Percentiles rank a stretch among this genome's conserved stretches.
Conservation (phyloP, 1,140 invertebrate species). For the Hesperophylax magnus region DNA sequence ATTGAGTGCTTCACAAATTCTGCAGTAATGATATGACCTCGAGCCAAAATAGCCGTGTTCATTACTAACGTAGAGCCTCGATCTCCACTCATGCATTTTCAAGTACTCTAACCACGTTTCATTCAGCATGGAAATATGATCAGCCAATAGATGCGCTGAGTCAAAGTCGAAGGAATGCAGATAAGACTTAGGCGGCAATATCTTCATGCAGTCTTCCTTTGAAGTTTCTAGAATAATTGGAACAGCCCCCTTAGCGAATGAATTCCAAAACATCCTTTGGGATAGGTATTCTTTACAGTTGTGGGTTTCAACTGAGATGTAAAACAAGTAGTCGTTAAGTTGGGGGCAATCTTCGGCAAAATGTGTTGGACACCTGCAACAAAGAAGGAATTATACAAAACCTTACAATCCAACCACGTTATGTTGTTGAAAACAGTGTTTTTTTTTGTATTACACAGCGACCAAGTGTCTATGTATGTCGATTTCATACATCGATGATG, state of each 20-base stretch:
- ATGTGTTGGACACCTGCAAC: conserved; percentile 74
- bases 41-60: conserved; percentile 81
- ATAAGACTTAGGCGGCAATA: conserved; percentile 78
- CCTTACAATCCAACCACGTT: no score
- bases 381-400: not conserved
- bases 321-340: conserved; percentile 79
- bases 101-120: conserved; percentile 57
- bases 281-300: conserved; percentile 81
- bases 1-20: conserved; percentile 84
- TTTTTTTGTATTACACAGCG: no score
- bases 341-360: conserved; percentile 72
- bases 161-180: conserved; percentile 83
- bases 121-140: conserved; percentile 69
- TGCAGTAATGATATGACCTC: conserved; percentile 82
- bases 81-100: conserved; percentile 80
- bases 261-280: conserved; percentile 80
- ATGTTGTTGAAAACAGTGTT: no score
- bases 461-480: no score
- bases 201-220: conserved; percentile 66
- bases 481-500: no score
- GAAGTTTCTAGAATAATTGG: conserved; percentile 79
- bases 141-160: conserved; percentile 73
- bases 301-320: conserved; percentile 83
- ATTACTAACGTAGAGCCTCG: conserved; percentile 77
- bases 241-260: conserved; percentile 75